phyloP scores from a whole-genome alignment of 2,113 vertebrate genomes.

The Australoheros scitulus region DNA sequence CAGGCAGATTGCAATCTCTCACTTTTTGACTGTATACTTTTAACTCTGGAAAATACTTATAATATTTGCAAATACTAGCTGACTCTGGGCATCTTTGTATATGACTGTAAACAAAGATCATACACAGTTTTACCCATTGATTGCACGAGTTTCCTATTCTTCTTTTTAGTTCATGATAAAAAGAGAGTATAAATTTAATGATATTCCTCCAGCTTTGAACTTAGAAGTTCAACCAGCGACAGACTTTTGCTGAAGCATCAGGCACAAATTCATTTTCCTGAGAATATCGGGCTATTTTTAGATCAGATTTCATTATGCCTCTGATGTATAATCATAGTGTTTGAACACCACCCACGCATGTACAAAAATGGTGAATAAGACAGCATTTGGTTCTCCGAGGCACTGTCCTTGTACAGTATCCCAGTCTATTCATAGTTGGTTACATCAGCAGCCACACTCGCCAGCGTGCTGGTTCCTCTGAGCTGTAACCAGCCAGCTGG shows the following conservation, averaged over 20 bases:
- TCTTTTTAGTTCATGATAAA: background rate
- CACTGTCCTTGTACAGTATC: constrained; percentile 32
- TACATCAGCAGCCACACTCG: constrained; percentile 59
- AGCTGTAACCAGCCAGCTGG: constrained; percentile 53
- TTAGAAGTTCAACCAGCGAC: background rate
- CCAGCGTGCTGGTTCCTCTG: constrained; percentile 49
- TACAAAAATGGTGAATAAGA: constrained; percentile 22
- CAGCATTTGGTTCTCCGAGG: constrained; percentile 7
- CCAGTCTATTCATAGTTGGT: constrained; percentile 60
- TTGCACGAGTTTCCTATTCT: background rate
- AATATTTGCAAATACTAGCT: background rate
- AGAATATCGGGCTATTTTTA: background rate
- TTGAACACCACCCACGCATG: constrained; percentile 16
- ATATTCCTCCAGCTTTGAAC: background rate
- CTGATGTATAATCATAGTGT: constrained; percentile 5
- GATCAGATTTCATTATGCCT: background rate
- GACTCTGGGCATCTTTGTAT: background rate
- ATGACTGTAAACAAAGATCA: background rate
- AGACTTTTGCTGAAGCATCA: background rate
- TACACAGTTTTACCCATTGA: background rate
- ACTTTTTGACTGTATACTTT: background rate
- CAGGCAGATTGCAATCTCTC: background rate
- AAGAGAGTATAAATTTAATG: background rate
- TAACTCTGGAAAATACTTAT: background rate
- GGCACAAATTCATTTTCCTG: background rate